These are phyloP conservation scores for Lagorchestes hirsutus DNA, from an alignment of 2,797 vertebrate genomes.

Conservation along the genomic window DNA sequence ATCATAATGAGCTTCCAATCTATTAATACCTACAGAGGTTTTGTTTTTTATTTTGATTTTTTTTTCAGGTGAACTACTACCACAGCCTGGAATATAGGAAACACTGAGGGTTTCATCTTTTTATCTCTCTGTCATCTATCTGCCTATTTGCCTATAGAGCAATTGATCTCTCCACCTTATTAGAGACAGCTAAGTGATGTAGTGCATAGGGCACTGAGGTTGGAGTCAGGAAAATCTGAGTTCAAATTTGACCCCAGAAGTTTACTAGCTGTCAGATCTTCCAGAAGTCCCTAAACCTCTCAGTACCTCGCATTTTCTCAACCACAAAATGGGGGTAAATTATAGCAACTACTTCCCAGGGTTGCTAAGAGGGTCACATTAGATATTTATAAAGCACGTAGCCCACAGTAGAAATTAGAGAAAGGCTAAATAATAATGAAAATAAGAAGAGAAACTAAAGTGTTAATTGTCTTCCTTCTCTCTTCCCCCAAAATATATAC, in stretches of 20 bases:
- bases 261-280: neutral
- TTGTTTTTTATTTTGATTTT: neutral
- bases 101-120: neutral
- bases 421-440: neutral
- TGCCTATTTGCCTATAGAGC: neutral
- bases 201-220: neutral
- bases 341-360: neutral
- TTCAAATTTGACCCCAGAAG: neutral
- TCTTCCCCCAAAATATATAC: neutral
- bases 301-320: neutral
- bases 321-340: neutral
- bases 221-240: neutral
- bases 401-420: neutral
- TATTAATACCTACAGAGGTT: neutral
- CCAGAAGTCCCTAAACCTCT: neutral
- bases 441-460: neutral
- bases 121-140: neutral
- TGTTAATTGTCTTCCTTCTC: neutral
- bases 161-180: neutral
- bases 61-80: too few species aligned
- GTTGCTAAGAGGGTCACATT: neutral
- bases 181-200: neutral
- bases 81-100: neutral
- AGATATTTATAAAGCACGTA: neutral
- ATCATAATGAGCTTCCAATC: neutral